Percentiles rank a stretch among this genome's conserved stretches.
phyloP scores from a whole-genome alignment of 2,888 invertebrate species.

The Netelia inedita region DNA sequence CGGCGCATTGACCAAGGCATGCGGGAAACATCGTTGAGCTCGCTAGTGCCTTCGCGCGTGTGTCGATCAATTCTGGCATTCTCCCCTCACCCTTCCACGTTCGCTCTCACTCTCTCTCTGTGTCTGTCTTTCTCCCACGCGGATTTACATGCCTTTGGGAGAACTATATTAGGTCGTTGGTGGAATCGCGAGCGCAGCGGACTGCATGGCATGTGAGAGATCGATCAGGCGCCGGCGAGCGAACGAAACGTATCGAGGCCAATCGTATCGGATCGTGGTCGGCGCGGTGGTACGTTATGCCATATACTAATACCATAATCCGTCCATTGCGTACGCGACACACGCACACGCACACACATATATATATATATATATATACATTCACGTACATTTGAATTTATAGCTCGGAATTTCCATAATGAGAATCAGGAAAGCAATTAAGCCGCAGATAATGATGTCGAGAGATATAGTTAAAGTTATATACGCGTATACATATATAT shows the following conservation, averaged over 20 bases:
- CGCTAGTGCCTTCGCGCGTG: slow-evolving; percentile 32
- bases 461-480: neutral
- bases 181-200: slow-evolving; percentile 44
- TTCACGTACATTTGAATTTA: slow-evolving; percentile 36
- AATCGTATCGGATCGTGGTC: slow-evolving; percentile 61
- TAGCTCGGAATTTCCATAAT: slow-evolving; percentile 48
- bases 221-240: slow-evolving; percentile 55
- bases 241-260: slow-evolving; percentile 67
- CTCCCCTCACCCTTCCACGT: neutral
- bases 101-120: slow-evolving; percentile 8
- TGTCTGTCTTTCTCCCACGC: neutral
- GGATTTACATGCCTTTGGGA: slow-evolving; percentile 48
- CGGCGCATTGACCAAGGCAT: slow-evolving; percentile 70
- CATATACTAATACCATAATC: slow-evolving; percentile 62
- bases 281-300: slow-evolving; percentile 44
- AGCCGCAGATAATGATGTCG: slow-evolving; percentile 7
- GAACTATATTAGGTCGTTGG: slow-evolving; percentile 60
- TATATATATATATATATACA: neutral
- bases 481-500: neutral
- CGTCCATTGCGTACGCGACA: slow-evolving; percentile 19
- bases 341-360: neutral
- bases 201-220: slow-evolving; percentile 45
- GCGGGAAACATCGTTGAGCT: slow-evolving; percentile 38
- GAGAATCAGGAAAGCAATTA: slow-evolving; percentile 36
- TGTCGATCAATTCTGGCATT: slow-evolving; percentile 52